A percentile compares a stretch with the other conserved stretches of the same genome.
Conservation (phyloP, 2,888 invertebrate species). For the Drosophila leonis region DNA sequence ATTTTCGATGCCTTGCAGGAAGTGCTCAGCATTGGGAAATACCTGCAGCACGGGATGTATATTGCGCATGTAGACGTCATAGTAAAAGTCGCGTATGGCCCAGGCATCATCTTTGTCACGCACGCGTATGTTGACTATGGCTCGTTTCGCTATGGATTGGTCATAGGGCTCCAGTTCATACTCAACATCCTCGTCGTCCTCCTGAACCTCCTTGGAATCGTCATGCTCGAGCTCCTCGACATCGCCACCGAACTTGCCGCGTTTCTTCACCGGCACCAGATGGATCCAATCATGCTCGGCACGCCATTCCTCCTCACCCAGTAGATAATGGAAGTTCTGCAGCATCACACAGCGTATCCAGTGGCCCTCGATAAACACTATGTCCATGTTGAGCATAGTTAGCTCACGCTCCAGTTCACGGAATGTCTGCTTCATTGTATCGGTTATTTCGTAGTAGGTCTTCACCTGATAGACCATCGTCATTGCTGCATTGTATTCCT, state of each 20-base stretch:
- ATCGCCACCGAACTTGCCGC: conserved; percentile 58
- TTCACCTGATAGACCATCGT: conserved; percentile 81
- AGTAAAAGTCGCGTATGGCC: conserved; percentile 84
- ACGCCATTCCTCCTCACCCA: conserved; percentile 84
- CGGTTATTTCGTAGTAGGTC: conserved; percentile 82
- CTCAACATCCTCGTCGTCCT: conserved; percentile 47
- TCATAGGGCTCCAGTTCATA: conserved; percentile 81
- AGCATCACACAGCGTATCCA: conserved; percentile 83
- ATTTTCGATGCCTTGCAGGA: conserved; percentile 77
- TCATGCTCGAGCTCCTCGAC: conserved; percentile 6
- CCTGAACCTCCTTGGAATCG: conserved; percentile 30
- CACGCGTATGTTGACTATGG: conserved; percentile 78
- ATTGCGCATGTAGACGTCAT: conserved; percentile 79
- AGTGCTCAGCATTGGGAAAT: conserved; percentile 77
- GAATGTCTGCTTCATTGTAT: conserved; percentile 71
- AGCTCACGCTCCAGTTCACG: conserved; percentile 71
- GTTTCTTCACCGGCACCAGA: conserved; percentile 50
- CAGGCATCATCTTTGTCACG: conserved; percentile 84
- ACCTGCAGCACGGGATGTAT: conserved; percentile 80
- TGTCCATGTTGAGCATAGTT: conserved; percentile 83
- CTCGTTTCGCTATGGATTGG: conserved; percentile 80
- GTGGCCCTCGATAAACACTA: conserved; percentile 84
- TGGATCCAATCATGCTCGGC: conserved; percentile 84
- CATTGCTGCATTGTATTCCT: conserved; percentile 83
- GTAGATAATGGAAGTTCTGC: conserved; percentile 84